These are phyloP conservation scores for Gadus chalcogrammus DNA, from an alignment of 2,113 vertebrate species.

Conservation along the genomic window DNA sequence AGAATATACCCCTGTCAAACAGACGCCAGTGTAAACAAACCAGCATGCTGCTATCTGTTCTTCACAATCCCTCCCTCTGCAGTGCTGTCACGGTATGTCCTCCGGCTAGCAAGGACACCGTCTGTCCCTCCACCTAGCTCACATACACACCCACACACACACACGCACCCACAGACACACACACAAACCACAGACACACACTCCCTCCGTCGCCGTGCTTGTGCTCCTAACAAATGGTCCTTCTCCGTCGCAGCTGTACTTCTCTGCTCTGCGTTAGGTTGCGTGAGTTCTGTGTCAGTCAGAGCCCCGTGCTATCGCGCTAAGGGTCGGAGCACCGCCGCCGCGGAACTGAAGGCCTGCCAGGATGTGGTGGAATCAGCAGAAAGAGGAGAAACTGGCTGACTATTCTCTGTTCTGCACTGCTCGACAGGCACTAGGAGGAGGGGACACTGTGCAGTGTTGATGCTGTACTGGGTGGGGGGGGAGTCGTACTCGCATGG, in stretches of 20 bases:
- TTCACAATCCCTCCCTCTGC: too few species aligned
- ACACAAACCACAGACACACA: constrained; percentile 20
- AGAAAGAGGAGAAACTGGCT: constrained; percentile 45
- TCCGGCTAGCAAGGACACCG: constrained; percentile 34
- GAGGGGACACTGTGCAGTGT: too few species aligned
- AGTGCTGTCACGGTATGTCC: neutral
- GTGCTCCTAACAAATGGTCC: constrained; percentile 20
- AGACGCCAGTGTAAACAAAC: too few species aligned
- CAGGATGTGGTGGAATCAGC: constrained; percentile 62
- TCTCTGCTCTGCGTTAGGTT: constrained; percentile 21
- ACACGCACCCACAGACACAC: constrained; percentile 15
- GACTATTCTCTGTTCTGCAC: constrained; percentile 18
- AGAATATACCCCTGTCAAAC: too few species aligned
- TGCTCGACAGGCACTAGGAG: constrained; percentile 1
- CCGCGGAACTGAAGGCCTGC: constrained; percentile 39
- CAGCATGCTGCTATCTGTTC: too few species aligned
- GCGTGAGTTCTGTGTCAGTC: constrained; percentile 29
- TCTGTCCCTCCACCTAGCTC: constrained; percentile 17
- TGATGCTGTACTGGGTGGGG: too few species aligned
- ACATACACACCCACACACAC: constrained; percentile 13
- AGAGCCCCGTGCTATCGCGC: too few species aligned
- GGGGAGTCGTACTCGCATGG: too few species aligned
- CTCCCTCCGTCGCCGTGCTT: constrained; percentile 19
- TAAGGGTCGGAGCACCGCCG: constrained; percentile 39
- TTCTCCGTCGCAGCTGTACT: neutral